Evolutionary conservation across 2,113 vertebrate species (phyloP), one percentile per base, ranked within the genome.

Genomic region (Oncorhynchus kisutch): DNA sequence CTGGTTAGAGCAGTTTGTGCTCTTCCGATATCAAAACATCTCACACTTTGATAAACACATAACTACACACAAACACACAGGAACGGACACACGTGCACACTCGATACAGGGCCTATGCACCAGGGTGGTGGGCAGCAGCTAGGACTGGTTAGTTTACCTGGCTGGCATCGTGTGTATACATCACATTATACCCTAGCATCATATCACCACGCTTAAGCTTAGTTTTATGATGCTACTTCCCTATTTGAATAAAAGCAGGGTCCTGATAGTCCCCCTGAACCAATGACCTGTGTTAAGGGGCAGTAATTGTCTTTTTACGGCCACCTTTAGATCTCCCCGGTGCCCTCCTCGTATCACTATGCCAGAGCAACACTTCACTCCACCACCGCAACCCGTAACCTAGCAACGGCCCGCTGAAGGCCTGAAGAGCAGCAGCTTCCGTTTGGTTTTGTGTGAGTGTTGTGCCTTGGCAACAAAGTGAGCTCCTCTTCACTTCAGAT

Each of bases 261-360:
- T 71, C 71, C 79, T 75, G 81, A 85, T 86, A 84, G 88, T 81
- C 79, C 82, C 89, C 78, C 74, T 91, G 89, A 93, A 90, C 91
- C 83, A 79, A 84, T 84, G 91, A 90, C 90, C 91, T 89, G 88
- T 85, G 89, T 90, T 90, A 88, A 93, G 82, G 75, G 87, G 84
- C 86, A 73, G 73, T 93, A 92, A 92, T 92, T 91, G 88, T 90
- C 74, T 91, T 90, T 92, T 89, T 88, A 91, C 85, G 79, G 78
- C 68, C 67, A 72, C 65, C 84, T 88, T 80, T 91, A 90, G 87
- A 91, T 92, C 89, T 79, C 27, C 74, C 73, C 59, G 72, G 16
- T 31, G 69, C 81, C 71, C 73, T 82, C 51, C 51, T 54, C 51
- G 4, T 54, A 54, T 54, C 57, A 24, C 73, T 69, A 49, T 34